Evolutionary conservation across 2,888 invertebrate genomes (phyloP).

Genomic region (Graphium colonna): DNA sequence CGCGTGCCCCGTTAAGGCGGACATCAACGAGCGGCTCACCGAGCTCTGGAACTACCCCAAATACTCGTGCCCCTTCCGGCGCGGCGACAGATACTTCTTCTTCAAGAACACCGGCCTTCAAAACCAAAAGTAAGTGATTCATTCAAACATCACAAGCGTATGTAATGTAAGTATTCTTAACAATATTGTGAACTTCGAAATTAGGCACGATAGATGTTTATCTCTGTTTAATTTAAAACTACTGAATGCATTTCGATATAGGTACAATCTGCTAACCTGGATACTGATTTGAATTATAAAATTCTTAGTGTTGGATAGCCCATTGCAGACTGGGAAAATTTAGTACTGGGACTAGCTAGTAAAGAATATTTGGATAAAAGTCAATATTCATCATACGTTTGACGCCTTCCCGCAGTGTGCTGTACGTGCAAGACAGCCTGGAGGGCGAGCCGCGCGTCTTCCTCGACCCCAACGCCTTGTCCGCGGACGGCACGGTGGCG

Average conservation of each 20-base stretch:
- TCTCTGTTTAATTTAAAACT: too few species aligned
- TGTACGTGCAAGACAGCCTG: conserved; percentile 91
- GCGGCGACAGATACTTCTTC: conserved; percentile 94
- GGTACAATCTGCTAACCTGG: too few species aligned
- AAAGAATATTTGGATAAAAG: background rate
- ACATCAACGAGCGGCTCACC: conserved; percentile 89
- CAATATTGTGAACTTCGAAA: too few species aligned
- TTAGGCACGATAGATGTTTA: too few species aligned
- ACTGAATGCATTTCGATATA: too few species aligned
- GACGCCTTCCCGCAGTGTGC: conserved; percentile 83
- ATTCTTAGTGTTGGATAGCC: too few species aligned
- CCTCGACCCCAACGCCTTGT: conserved; percentile 96
- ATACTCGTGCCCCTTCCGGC: conserved; percentile 91
- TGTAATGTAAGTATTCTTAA: too few species aligned
- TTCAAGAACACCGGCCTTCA: conserved; percentile 96
- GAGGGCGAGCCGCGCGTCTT: conserved; percentile 90
- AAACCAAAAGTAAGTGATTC: conserved; percentile 89
- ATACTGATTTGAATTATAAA: too few species aligned
- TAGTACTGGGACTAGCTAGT: too few species aligned
- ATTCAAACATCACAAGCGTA: too few species aligned
- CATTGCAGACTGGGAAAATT: too few species aligned
- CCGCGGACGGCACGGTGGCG: conserved; percentile 94
- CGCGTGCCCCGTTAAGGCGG: conserved; percentile 85
- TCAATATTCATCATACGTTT: background rate
- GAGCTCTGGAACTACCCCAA: conserved; percentile 98